Evolutionary conservation across 2,797 vertebrate genomes (phyloP).

Genomic region (Dallia pectoralis): DNA sequence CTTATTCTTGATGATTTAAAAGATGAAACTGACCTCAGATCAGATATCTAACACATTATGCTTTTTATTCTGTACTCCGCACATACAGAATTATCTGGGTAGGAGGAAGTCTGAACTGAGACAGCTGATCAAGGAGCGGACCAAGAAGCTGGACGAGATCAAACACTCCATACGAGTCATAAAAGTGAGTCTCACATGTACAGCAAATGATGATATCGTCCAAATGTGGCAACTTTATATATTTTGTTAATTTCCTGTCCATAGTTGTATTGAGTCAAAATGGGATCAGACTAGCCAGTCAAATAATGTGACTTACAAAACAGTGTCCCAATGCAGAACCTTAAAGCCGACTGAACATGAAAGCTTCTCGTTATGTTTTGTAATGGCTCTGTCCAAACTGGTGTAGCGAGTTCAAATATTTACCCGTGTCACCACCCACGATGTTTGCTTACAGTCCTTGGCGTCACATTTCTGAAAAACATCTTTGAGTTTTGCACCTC

Average conservation of each 20-base stretch:
- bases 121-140: conserved; percentile 75
- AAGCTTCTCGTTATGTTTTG: background rate
- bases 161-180: conserved; percentile 78
- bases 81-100: conserved; percentile 61
- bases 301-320: background rate
- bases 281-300: background rate
- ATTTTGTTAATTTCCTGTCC: background rate
- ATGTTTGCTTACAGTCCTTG: background rate
- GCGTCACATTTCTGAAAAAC: background rate
- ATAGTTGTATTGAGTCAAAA: background rate
- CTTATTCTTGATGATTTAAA: background rate
- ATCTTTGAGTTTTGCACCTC: background rate
- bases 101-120: conserved; percentile 74
- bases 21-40: background rate
- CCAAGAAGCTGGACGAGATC: conserved; percentile 78
- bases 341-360: background rate
- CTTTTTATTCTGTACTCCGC: background rate
- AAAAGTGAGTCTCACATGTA: conserved; percentile 65
- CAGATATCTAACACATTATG: background rate
- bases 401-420: conserved; percentile 48
- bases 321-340: background rate
- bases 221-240: background rate
- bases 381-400: conserved; percentile 35
- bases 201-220: background rate
- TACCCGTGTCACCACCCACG: conserved; percentile 22